Percentiles rank a stretch among this genome's conserved stretches.
phyloP scores from a whole-genome alignment of 2,113 vertebrate genomes.

The Scomber colias region DNA sequence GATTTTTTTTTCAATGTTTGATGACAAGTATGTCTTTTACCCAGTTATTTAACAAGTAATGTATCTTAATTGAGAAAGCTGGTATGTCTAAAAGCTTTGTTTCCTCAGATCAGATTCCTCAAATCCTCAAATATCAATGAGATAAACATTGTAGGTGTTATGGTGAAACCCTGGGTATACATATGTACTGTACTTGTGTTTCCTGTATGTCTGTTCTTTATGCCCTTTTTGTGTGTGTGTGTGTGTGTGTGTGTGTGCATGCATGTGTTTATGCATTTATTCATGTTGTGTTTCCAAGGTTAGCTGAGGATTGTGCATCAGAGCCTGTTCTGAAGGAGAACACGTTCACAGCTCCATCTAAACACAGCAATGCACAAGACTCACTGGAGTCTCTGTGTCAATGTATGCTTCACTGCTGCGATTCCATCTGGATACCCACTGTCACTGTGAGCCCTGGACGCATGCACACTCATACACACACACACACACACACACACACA shows the following conservation, averaged over 20 bases:
- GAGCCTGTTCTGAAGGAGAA: constrained; percentile 90
- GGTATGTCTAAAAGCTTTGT: too few species aligned
- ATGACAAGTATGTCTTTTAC: not conserved
- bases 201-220: not conserved
- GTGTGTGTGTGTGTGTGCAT: not conserved
- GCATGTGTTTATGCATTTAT: constrained; percentile 20
- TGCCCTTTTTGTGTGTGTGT: not conserved
- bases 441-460: constrained; percentile 85
- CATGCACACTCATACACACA: constrained; percentile 29
- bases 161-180: not conserved
- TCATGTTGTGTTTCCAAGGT: constrained; percentile 74
- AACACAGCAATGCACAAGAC: constrained; percentile 81
- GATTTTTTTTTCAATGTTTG: not conserved
- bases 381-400: constrained; percentile 89
- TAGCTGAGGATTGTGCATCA: constrained; percentile 89
- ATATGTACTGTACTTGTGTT: not conserved
- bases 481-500: constrained; percentile 36
- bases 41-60: too few species aligned
- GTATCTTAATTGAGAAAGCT: too few species aligned
- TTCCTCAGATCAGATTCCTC: too few species aligned
- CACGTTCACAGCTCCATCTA: constrained; percentile 89
- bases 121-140: too few species aligned
- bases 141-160: not conserved
- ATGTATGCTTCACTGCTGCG: constrained; percentile 90
- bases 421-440: constrained; percentile 91